Evolutionary conservation across 2,888 invertebrate genomes (phyloP), one percentile per base, ranked within the genome.

Genomic region (Agrochola lychnidis): DNA sequence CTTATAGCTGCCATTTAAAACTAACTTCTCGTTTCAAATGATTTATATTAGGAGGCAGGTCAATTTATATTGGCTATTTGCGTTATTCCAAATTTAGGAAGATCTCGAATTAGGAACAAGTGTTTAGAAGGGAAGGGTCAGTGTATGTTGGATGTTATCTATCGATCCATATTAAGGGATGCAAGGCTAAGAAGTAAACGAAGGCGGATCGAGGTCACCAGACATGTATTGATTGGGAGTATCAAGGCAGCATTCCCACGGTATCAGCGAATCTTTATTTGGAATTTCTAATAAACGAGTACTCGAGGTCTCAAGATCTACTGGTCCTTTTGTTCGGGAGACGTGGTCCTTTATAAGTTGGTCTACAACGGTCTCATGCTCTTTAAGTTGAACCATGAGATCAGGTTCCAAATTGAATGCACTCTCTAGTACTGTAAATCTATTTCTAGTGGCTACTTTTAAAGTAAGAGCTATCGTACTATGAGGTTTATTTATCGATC

Each of bases 121-220:
- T 68, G 70, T 73, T 82, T 85, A 82, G 78, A 88, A 81, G 66
- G 70, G 80, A 79, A 57, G 81, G 89, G 80, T 87, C 88, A 84
- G 76, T 85, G 57, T 89, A 83, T 72, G 30, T 79, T 89, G 86
- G 87, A 76, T 73, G 59, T 87, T 76, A 71, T 78, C 85, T 77
- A 61, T 45, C 78, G 70, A 70, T 86, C 93, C 93, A 88, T 93
- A 94, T 93, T 88, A 88, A 92, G 94, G 92, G 91, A 86, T 81
- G 89, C 92, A 92, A 94, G 94, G 94, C 87, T 89, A 87, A 85
- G 83, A 85, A 73, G 79, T 81, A 77, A 82, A 81, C 76, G 88
- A 79, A 87, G 83, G 84, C 84, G 87, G 85, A 86, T 80, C 87
- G 87, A 84, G 76, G 83, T 83, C 82, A 76, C 64, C 40, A 70